Evolutionary conservation across 2,888 invertebrate species (phyloP), one percentile per base, ranked within the genome.

Genomic region (Odontothrips loti): DNA sequence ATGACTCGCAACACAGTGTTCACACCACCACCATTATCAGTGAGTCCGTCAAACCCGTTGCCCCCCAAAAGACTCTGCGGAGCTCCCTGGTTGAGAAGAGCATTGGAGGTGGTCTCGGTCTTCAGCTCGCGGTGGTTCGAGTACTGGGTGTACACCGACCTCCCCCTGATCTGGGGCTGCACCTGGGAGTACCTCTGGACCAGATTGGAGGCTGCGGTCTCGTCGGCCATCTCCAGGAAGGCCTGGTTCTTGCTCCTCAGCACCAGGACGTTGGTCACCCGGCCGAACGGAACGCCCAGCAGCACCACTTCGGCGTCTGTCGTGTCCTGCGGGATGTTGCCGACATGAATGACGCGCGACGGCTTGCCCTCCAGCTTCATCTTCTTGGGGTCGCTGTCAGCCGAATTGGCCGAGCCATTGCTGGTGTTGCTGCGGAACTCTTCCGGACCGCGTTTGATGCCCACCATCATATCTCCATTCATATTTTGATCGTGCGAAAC

Each of bases 321-420:
- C 27, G 68, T 75, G 68, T 75, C 68, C 23, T 75, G 68, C 23
- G 68, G 68, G 23, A 75, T 75, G 68, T 75, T 75, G 27, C 68
- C 68, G 9, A 75, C 68, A 27, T 75, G 68, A 27, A 75, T 75
- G 68, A 75, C 68, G 27, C 68, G 68, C 1, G 68, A 75, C 23
- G 68, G 68, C 68, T 75, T 75, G 68, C 68, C 68, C 68, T 75
- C 68, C 68, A 75, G 68, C 68, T 27, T 75, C 27, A 75, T 75
- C 27, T 75, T 75, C 9, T 75, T 75, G 27, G 68, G 27, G 68
- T 75, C 68, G 68, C 68, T 75, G 27, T 75, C 68, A 11, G 68
- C 23, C 11, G 68, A 75, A 75, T 75, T 75, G 11, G 27, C 68
- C 68, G 68, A 75, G 68, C 68, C 68, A 27, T 75, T 75, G 68